phyloP scores from a whole-genome alignment of 2,113 vertebrate genomes.

The Mus spicilegus region DNA sequence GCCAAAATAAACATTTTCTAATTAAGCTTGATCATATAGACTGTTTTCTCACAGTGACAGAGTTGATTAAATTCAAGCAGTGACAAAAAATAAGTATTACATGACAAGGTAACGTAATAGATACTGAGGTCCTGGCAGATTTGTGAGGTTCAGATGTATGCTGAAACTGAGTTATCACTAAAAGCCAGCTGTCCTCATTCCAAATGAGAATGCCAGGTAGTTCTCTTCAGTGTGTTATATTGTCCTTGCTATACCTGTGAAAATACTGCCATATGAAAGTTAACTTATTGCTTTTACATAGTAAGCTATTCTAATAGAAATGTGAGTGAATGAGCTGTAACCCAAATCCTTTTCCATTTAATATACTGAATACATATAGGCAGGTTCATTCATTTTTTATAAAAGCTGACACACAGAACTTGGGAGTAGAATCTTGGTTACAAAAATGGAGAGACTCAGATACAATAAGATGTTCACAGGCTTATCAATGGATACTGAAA shows the following conservation, averaged over 20 bases:
- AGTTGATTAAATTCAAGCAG: neutral
- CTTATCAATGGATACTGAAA: neutral
- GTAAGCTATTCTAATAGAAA: constrained; percentile 12
- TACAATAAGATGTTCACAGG: neutral
- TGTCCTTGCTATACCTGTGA: neutral
- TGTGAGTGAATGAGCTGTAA: neutral
- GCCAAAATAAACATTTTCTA: neutral
- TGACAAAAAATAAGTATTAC: neutral
- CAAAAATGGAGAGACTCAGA: neutral
- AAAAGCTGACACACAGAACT: neutral
- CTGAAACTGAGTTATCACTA: neutral
- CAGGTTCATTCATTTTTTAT: neutral
- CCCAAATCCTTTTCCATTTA: constrained; percentile 5
- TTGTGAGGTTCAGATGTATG: neutral
- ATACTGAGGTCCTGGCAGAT: neutral
- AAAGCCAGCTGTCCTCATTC: neutral
- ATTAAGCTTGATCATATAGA: neutral
- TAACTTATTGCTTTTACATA: constrained; percentile 19
- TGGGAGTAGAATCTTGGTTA: neutral
- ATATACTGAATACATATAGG: neutral
- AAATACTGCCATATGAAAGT: neutral
- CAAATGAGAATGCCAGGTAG: neutral
- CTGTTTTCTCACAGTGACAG: neutral
- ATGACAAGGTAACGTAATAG: neutral
- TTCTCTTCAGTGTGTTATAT: neutral